phyloP scores from a whole-genome alignment of 2,113 vertebrate genomes.

The Colaptes auratus region DNA sequence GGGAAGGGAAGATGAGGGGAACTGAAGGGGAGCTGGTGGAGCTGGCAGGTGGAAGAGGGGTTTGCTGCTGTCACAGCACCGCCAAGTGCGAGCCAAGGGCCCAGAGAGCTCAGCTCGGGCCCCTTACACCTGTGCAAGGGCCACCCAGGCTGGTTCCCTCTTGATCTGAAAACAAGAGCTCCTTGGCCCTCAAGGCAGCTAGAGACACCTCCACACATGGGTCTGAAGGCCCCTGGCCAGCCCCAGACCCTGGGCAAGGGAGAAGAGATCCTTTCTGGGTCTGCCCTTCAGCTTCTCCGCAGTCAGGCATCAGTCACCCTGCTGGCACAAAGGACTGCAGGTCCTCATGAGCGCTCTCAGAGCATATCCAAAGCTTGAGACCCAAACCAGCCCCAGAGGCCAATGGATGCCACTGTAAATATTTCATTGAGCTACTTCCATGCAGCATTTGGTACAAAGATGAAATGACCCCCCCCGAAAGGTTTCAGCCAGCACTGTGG shows the following conservation, averaged over 20 bases:
- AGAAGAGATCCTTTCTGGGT: neutral
- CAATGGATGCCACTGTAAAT: neutral
- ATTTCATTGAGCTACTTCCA: neutral
- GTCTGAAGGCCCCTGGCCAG: rapidly evolving
- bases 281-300: neutral
- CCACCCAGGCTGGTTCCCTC: neutral
- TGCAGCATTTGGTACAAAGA: neutral
- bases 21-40: neutral
- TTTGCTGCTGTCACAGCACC: neutral
- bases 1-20: neutral
- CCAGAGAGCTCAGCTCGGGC: neutral
- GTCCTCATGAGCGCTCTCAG: neutral
- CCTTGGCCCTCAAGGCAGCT: rapidly evolving
- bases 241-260: neutral
- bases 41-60: neutral
- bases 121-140: neutral
- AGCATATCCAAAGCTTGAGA: rapidly evolving
- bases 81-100: neutral
- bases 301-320: neutral
- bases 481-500: neutral
- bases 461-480: neutral
- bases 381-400: neutral
- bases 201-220: rapidly evolving
- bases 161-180: neutral
- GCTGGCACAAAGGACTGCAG: neutral